Percentiles rank a stretch among this genome's conserved stretches.
phyloP scores from a whole-genome alignment of 1,140 invertebrate genomes.

The Drosophila cardini region DNA sequence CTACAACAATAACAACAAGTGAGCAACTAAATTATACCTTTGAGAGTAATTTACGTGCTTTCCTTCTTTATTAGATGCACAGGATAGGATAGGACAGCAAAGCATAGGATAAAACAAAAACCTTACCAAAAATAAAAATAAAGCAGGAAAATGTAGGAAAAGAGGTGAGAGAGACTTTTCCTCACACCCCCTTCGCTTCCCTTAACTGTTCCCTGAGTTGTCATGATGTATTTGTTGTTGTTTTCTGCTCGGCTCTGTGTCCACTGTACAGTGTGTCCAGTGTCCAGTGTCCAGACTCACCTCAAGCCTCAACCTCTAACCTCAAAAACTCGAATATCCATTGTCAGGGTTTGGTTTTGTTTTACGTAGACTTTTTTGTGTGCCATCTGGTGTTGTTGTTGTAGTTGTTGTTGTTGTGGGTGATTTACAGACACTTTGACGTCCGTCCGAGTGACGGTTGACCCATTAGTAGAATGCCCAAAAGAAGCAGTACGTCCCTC shows the following conservation, averaged over 20 bases:
- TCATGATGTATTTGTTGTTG: slow-evolving; percentile 72
- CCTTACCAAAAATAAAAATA: slow-evolving; percentile 25
- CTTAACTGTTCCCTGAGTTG: slow-evolving; percentile 31
- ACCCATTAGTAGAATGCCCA: slow-evolving; percentile 78
- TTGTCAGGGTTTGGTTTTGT: slow-evolving; percentile 52
- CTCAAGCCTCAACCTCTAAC: slow-evolving; percentile 52
- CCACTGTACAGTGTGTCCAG: slow-evolving; percentile 22
- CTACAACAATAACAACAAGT: slow-evolving; percentile 46
- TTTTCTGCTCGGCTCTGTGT: background rate
- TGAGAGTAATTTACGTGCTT: slow-evolving; percentile 81
- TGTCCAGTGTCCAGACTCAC: slow-evolving; percentile 47
- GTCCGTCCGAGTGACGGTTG: slow-evolving; percentile 79
- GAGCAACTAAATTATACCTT: slow-evolving; percentile 76
- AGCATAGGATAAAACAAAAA: slow-evolving; percentile 24
- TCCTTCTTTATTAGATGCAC: slow-evolving; percentile 74
- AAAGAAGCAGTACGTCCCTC: slow-evolving; percentile 54
- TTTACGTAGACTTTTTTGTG: slow-evolving; percentile 19
- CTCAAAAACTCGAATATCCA: slow-evolving; percentile 53
- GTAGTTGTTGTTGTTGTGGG: slow-evolving; percentile 64
- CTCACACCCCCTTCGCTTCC: slow-evolving; percentile 22
- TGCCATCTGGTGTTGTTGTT: slow-evolving; percentile 40
- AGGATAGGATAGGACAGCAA: slow-evolving; percentile 19
- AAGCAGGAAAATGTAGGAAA: slow-evolving; percentile 29
- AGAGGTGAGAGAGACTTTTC: slow-evolving; percentile 31
- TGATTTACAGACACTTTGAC: slow-evolving; percentile 82